phyloP scores from a whole-genome alignment of 2,113 vertebrate species.

The Oryctolagus cuniculus region DNA sequence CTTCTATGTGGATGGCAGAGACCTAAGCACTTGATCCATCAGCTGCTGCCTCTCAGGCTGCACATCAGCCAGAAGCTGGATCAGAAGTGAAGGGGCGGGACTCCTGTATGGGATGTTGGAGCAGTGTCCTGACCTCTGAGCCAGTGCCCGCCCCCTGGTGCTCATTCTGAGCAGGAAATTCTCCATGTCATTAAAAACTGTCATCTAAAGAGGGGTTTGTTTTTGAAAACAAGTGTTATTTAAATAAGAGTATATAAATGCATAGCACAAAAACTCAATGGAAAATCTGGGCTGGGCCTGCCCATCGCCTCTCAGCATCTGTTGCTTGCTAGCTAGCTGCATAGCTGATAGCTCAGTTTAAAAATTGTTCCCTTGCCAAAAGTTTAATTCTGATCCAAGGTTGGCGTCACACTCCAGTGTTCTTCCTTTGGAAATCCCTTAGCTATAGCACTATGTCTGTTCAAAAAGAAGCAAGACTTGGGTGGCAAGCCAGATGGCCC shows the following conservation, averaged over 20 bases:
- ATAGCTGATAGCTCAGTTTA: neutral
- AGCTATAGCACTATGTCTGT: neutral
- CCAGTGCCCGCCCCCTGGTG: neutral
- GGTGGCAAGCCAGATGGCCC: neutral
- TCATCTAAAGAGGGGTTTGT: constrained; percentile 4
- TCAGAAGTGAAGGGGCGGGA: no score
- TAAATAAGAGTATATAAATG: constrained; percentile 81
- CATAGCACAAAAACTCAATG: constrained; percentile 73
- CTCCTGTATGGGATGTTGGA: no score
- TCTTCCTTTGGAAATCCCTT: neutral
- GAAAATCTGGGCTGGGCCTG: constrained; percentile 31
- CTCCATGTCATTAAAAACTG: neutral
- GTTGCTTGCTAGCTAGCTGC: neutral
- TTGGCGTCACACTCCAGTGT: neutral
- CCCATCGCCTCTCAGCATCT: neutral
- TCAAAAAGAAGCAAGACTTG: neutral
- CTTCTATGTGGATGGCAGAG: no score
- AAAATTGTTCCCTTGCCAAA: constrained; percentile 47
- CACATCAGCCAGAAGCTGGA: no score
- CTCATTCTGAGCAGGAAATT: neutral
- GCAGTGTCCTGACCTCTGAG: no score
- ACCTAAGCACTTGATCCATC: no score
- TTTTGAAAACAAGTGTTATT: constrained; percentile 83
- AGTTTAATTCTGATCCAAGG: neutral
- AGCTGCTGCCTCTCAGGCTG: no score